Conservation (phyloP, 1,140 invertebrate species). For the Galleria mellonella region DNA sequence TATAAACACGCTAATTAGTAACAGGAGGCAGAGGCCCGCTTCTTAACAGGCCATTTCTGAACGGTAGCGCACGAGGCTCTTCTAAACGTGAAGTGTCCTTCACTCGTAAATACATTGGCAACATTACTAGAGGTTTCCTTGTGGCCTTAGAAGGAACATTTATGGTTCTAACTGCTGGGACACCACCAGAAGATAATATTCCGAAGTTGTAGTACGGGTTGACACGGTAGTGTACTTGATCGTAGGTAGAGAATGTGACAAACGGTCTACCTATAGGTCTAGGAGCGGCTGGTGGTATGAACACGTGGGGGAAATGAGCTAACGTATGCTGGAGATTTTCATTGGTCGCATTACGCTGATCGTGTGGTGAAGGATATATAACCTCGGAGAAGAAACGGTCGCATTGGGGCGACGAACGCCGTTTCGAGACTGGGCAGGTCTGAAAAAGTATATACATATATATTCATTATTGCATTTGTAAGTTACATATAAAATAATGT, state of each 20-base stretch:
- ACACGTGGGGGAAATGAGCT: slow-evolving; percentile 27
- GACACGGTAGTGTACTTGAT: background rate
- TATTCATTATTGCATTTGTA: too few species aligned
- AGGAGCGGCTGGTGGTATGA: slow-evolving; percentile 9
- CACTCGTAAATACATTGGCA: slow-evolving; percentile 35
- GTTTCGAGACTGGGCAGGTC: slow-evolving; percentile 42
- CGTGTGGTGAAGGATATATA: slow-evolving; percentile 8
- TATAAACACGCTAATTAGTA: background rate
- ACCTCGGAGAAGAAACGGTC: slow-evolving; percentile 32
- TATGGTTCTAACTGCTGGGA: slow-evolving; percentile 31
- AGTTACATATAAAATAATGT: too few species aligned
- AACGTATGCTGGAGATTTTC: slow-evolving; percentile 21
- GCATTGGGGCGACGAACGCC: slow-evolving; percentile 29
- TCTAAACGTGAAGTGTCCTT: background rate
- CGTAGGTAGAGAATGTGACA: background rate
- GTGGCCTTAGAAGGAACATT: slow-evolving; percentile 21
- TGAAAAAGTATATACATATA: slow-evolving; percentile 17
- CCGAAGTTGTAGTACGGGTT: slow-evolving; percentile 35
- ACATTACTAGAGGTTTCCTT: slow-evolving; percentile 24
- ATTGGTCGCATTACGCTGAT: slow-evolving; percentile 17
- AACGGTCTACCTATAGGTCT: background rate
- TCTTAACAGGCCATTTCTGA: slow-evolving; percentile 23
- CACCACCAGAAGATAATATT: slow-evolving; percentile 24
- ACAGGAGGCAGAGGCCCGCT: slow-evolving; percentile 3
- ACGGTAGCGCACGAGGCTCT: background rate